These are phyloP conservation scores for Schizothorax lantsangensis DNA, from an alignment of 2,797 vertebrate species.

Conservation along the genomic window DNA sequence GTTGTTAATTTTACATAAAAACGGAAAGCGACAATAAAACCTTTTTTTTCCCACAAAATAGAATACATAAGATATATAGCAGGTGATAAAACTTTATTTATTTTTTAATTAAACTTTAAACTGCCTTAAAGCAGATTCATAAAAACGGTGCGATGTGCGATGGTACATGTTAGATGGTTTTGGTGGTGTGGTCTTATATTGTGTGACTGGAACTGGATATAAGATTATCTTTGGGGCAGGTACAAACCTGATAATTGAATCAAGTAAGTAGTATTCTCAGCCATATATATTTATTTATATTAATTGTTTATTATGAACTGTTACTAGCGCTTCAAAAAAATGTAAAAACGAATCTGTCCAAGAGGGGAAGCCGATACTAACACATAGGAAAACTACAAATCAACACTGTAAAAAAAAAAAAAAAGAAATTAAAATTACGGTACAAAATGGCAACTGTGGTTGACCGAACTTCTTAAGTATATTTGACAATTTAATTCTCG, in stretches of 20 bases:
- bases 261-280: conserved; percentile 54
- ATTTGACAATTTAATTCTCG: neutral
- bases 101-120: neutral
- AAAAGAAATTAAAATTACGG: neutral
- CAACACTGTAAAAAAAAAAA: neutral
- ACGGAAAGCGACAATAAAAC: neutral
- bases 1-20: neutral
- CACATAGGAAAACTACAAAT: neutral
- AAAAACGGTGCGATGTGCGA: neutral
- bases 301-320: neutral
- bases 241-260: conserved; percentile 51
- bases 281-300: no score
- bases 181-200: neutral
- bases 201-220: conserved; percentile 58
- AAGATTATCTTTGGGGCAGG: conserved; percentile 61
- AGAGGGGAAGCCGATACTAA: neutral
- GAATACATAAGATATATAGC: neutral
- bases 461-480: neutral
- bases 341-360: neutral
- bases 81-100: neutral
- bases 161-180: conserved; percentile 33
- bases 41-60: neutral
- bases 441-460: neutral
- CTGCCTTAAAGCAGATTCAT: neutral
- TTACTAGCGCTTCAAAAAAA: neutral